Base-by-base conservation (phyloP, 2,113 vertebrate genomes). In the Cryptoleucopteryx plumbea region DNA sequence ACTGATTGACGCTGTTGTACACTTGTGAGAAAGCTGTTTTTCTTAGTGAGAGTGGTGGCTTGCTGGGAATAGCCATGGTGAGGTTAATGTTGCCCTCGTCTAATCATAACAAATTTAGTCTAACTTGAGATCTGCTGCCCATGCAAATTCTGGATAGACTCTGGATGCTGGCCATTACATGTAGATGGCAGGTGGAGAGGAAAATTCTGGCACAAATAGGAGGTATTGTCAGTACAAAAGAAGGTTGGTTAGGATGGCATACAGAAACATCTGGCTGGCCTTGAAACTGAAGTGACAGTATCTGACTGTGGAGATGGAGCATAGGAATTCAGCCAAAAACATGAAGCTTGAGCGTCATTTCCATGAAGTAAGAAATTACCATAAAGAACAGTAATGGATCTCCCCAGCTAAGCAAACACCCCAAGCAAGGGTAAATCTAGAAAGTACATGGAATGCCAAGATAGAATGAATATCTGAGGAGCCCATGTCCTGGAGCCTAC, bases 401-500 rank as follows among this genome's bases (percentile, higher is more conserved):
- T 82, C 27, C 20, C 10, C 9, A 43, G 45, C 22, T 85, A 61
- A 92, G 50, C 20, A 52, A 82, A 66, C 6, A n/a, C 13, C 9
- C 10, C 23, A 40, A 83, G 32, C 16, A 61, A 68, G 26, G 11
- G 16, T 71, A 56, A 73, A 84, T 77, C 53, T 56, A 80, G 62
- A 55, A 63, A 25, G 5, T 47, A 21, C 26, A 7, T 4, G 5
- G 36, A 81, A 20, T n/a, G 17, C 17, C 70, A 77, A 31, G 48
- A 11, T 15, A 56, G 14, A 32, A 32, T 36, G 15, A 72, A 29
- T 73, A n/a, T n/a, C 23, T 27, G 23, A 62, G 47, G 11, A 85
- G 3, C 32, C 10, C 1, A 1, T 59, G 20, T 78, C 23, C 11
- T 0, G 1, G 22, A 45, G 40, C 26, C 19, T 38, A 45, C 6